Evolutionary conservation across 2,113 vertebrate genomes (phyloP), one percentile per base, ranked within the genome.

Genomic region (Sinocyclocheilus grahami): DNA sequence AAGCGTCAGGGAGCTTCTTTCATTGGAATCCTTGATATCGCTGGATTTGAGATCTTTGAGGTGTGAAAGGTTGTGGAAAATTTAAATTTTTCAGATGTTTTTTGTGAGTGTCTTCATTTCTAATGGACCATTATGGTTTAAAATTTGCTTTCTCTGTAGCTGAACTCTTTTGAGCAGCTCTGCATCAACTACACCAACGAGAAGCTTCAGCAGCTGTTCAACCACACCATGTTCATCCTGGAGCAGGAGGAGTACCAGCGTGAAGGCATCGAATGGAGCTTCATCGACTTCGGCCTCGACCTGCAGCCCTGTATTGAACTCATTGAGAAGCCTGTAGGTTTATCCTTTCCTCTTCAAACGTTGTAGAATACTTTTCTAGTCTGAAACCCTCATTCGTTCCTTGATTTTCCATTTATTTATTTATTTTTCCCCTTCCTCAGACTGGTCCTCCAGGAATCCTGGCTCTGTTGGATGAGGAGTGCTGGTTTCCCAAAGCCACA

Each of bases 21-120:
- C 93, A 98, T 99, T 2, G 98, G 98, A 63, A 99, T 99, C 93
- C 94, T 99, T 86, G 98, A 99, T 85, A 99, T 99, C 1, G 98
- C 98, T 0, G 98, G 98, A 65, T 99, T 99, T 85, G 98, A 99
- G 94, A 99, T 99, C 91, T 99, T 99, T 3, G 97, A 99, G 92
- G 98, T 99, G 92, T 4, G 60, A 10, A 3, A 6, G 11, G 2
- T 80, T 30, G 97, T 99, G 92, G 4, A 37, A 11, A 2, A 2
- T 62, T 22, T 48, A 12, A 22, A 3, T n/a, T 16, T n/a, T 16
- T n/a, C 11, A 14, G 0, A 33, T 13, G 4, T 18, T 76, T n/a
- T 67, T 67, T 20, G 22, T 2, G 1, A 74, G 10, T 12, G 12
- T 8, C 30, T 69, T 33, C 11, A 65, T 87, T 87, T 83, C 11